A percentile compares a stretch with the other conserved stretches of the same genome.
phyloP scores from a whole-genome alignment of 2,113 vertebrate genomes.

The Mugil cephalus region DNA sequence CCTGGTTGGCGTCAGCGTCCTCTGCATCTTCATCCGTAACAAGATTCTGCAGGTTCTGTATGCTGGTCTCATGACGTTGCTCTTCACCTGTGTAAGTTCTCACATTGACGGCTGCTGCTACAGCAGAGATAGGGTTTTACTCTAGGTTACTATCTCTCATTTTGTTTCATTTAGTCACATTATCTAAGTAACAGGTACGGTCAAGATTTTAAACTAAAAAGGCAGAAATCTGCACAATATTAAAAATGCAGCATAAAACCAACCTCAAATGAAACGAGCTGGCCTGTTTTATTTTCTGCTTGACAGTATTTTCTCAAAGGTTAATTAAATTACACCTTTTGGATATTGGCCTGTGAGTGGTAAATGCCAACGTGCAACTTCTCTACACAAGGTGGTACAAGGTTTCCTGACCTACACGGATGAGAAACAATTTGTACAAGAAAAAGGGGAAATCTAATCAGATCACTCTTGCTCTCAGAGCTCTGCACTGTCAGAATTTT shows the following conservation, averaged over 20 bases:
- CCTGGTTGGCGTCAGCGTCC: conserved; percentile 89
- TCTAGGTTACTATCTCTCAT: neutral
- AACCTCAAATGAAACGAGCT: neutral
- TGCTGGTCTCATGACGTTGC: conserved; percentile 90
- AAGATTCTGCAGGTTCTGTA: conserved; percentile 92
- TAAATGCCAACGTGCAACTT: too few species aligned
- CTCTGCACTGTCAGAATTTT: too few species aligned
- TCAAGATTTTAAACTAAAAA: neutral
- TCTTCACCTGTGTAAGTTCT: conserved; percentile 94
- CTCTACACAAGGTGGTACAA: too few species aligned
- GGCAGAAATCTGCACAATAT: neutral
- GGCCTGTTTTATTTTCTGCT: neutral
- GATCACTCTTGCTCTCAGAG: neutral
- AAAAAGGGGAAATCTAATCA: neutral
- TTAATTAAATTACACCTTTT: neutral
- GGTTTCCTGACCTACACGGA: too few species aligned
- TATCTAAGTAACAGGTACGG: neutral
- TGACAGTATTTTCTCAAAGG: neutral
- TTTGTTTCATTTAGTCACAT: neutral
- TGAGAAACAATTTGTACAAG: neutral
- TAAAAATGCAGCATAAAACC: neutral
- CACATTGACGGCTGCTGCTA: neutral
- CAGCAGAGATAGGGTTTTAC: neutral
- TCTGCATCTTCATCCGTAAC: conserved; percentile 94
- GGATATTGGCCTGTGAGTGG: neutral